phyloP scores from a whole-genome alignment of 2,113 vertebrate genomes.

The Prunella fulvescens region DNA sequence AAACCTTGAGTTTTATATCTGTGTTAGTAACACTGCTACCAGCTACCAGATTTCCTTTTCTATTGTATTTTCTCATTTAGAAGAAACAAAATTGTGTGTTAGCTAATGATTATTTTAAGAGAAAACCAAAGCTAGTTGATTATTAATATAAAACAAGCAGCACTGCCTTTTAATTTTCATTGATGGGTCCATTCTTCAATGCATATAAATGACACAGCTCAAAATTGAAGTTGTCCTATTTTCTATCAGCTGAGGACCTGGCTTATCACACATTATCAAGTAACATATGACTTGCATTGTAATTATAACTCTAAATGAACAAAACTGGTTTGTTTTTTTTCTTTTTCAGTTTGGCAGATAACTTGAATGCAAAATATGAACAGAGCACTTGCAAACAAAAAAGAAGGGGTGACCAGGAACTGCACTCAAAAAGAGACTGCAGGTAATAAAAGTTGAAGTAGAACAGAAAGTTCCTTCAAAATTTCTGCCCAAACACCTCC shows the following conservation, averaged over 20 bases:
- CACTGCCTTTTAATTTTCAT: not conserved
- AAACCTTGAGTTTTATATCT: not conserved
- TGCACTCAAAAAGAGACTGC: not conserved
- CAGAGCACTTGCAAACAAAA: not conserved
- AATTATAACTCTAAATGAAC: not conserved
- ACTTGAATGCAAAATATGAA: not conserved
- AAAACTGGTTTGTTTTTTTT: not conserved
- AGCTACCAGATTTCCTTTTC: not conserved
- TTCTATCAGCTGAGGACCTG: not conserved
- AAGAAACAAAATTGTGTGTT: not conserved
- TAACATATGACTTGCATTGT: not conserved
- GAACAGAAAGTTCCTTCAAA: not conserved
- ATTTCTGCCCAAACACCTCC: not conserved
- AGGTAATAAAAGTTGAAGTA: not conserved
- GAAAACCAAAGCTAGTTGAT: not conserved
- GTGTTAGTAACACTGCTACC: not conserved
- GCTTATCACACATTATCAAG: not conserved
- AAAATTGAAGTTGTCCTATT: not conserved
- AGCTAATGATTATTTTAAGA: not conserved
- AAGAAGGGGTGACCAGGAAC: not conserved
- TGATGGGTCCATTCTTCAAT: not conserved
- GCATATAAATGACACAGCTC: not conserved
- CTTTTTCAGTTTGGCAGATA: not conserved
- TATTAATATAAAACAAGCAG: not conserved
- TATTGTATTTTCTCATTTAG: not conserved